Conservation (phyloP, 2,797 vertebrate species). For the Hozukius guyotensis region DNA sequence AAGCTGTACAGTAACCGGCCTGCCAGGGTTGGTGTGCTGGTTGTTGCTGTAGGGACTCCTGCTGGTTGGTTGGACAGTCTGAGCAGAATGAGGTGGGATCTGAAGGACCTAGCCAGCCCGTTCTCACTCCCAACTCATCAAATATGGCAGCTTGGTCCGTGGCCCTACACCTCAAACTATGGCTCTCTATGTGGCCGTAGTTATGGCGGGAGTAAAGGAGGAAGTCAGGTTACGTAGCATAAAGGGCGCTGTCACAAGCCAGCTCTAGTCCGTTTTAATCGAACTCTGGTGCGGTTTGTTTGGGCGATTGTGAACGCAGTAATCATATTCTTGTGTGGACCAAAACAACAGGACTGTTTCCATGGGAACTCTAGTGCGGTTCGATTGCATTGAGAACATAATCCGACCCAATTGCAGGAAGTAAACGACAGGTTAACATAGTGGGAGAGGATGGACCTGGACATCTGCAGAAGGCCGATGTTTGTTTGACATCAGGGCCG, state of each 20-base stretch:
- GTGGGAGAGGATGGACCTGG: no score
- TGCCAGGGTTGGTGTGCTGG: neutral
- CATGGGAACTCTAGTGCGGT: no score
- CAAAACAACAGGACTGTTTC: neutral
- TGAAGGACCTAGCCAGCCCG: neutral
- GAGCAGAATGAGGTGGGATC: neutral
- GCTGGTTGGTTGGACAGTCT: neutral
- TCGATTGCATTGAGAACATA: no score
- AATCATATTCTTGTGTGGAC: neutral
- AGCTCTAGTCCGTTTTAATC: neutral
- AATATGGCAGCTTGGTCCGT: neutral
- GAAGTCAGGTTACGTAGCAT: neutral
- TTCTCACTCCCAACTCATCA: neutral
- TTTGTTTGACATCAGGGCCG: no score
- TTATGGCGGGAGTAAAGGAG: neutral
- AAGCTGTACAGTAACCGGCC: neutral
- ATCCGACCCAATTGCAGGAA: no score
- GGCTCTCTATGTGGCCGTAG: neutral
- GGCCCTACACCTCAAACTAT: neutral
- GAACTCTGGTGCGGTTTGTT: neutral
- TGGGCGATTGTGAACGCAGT: neutral
- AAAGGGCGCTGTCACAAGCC: neutral
- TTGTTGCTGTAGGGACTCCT: slow-evolving; percentile 19
- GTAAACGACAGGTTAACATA: no score
- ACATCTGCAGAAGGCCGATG: no score